Evolutionary conservation across 2,113 vertebrate genomes (phyloP).

Genomic region (Lepisosteus osseus): DNA sequence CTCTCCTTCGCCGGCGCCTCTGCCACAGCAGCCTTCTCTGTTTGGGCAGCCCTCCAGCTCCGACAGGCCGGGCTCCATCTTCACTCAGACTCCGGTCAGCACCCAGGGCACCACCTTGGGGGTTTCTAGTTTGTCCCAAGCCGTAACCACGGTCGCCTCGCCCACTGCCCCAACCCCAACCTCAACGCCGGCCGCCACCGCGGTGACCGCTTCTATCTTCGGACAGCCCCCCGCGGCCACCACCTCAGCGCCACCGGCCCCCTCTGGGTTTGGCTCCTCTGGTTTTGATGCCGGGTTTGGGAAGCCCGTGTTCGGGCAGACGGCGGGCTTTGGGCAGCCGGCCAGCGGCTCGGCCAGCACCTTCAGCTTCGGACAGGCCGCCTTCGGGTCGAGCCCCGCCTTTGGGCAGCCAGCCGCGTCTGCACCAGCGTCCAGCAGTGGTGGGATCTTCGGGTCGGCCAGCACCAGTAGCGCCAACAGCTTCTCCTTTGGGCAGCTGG

Average conservation of each 20-base stretch:
- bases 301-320: slow-evolving; percentile 76
- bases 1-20: neutral
- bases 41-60: slow-evolving; percentile 59
- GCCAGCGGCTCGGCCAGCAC: slow-evolving; percentile 49
- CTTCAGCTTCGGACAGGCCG: slow-evolving; percentile 71
- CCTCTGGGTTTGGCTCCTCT: slow-evolving; percentile 60
- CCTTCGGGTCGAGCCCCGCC: slow-evolving; percentile 54
- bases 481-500: slow-evolving; percentile 78
- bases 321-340: slow-evolving; percentile 72
- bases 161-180: slow-evolving; percentile 1
- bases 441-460: slow-evolving; percentile 67
- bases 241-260: slow-evolving; percentile 14
- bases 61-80: slow-evolving; percentile 62
- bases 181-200: slow-evolving; percentile 32
- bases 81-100: slow-evolving; percentile 42
- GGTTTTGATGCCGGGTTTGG: slow-evolving; percentile 66
- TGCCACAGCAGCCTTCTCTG: slow-evolving; percentile 32
- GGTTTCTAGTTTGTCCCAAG: slow-evolving; percentile 19
- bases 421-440: slow-evolving; percentile 46
- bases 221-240: slow-evolving; percentile 49
- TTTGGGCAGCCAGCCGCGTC: slow-evolving; percentile 73
- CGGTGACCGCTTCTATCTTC: slow-evolving; percentile 47
- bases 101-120: slow-evolving; percentile 41
- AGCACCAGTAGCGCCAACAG: slow-evolving; percentile 64
- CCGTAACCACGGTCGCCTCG: slow-evolving; percentile 38